Conservation (phyloP, 2,113 vertebrate species). For the Sylvia atricapilla region DNA sequence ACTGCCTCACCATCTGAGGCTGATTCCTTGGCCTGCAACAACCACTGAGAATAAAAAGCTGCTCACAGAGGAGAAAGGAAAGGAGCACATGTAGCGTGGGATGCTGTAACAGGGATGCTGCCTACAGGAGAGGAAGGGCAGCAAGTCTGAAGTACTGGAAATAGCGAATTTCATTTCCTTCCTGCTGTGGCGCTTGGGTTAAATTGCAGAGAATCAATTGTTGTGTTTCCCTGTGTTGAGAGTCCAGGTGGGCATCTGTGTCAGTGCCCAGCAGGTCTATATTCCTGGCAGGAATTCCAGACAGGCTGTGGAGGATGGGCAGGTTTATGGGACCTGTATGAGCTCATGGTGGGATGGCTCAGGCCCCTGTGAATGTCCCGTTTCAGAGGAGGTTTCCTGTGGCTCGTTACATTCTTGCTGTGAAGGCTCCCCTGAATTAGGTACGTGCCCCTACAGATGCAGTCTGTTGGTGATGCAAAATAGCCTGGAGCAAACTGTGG, state of each 20-base stretch:
- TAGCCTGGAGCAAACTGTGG: not conserved
- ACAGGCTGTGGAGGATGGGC: not conserved
- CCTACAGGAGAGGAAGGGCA: not conserved
- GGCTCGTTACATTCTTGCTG: not conserved
- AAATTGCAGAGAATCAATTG: not conserved
- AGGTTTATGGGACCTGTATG: accelerated
- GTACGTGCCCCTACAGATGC: not conserved
- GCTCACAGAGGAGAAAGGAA: not conserved
- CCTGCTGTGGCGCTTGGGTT: not conserved
- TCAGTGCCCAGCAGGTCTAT: not conserved
- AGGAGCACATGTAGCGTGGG: not conserved
- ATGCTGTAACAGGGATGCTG: not conserved
- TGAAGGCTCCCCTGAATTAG: not conserved
- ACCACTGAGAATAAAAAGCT: not conserved
- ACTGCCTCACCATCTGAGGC: not conserved
- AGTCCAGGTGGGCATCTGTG: too few species aligned
- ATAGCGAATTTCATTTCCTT: accelerated
- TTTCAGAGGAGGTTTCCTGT: not conserved
- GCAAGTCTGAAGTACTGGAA: not conserved
- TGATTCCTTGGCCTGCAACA: not conserved
- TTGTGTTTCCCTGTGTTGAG: not conserved
- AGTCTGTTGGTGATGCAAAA: not conserved
- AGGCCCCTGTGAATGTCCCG: accelerated
- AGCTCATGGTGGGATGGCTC: not conserved
- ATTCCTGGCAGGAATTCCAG: not conserved